A percentile compares a stretch with the other conserved stretches of the same genome.
Conservation (phyloP, 2,888 invertebrate species). For the Achlya flavicornis region DNA sequence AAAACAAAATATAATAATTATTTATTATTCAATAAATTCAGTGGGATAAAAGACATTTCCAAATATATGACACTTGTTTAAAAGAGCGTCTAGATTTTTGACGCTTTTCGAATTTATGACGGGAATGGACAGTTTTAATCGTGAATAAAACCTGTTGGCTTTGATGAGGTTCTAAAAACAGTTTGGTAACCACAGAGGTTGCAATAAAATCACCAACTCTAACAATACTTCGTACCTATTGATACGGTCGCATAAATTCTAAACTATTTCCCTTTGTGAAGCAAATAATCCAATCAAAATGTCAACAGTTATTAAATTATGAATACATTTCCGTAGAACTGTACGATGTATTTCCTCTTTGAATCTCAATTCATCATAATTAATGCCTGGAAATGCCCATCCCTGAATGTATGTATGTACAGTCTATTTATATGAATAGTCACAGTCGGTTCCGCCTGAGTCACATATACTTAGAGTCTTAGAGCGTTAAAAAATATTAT, state of each 20-base stretch:
- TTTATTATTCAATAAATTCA: conserved; percentile 56
- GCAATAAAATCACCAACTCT: not conserved
- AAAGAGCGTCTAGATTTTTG: conserved; percentile 73
- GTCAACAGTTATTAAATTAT: not conserved
- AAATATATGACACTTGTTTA: conserved; percentile 70
- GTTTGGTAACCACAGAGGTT: not conserved
- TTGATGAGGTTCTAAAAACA: not conserved
- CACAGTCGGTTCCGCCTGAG: no score
- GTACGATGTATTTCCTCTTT: not conserved
- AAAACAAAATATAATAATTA: conserved; percentile 53
- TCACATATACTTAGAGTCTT: no score
- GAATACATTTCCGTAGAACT: conserved; percentile 1
- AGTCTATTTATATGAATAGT: no score
- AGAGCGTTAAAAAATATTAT: no score
- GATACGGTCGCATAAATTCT: not conserved
- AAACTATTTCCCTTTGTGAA: not conserved
- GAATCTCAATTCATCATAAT: not conserved
- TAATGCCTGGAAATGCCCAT: not conserved
- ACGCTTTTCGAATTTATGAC: conserved; percentile 54
- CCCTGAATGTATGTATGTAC: not conserved
- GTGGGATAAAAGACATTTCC: conserved; percentile 72
- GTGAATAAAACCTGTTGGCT: conserved; percentile 27
- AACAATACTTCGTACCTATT: not conserved
- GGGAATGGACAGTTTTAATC: conserved; percentile 37
- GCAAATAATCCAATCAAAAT: not conserved